Evolutionary conservation across 2,113 vertebrate species (phyloP).

Genomic region (Nettapus auritus): DNA sequence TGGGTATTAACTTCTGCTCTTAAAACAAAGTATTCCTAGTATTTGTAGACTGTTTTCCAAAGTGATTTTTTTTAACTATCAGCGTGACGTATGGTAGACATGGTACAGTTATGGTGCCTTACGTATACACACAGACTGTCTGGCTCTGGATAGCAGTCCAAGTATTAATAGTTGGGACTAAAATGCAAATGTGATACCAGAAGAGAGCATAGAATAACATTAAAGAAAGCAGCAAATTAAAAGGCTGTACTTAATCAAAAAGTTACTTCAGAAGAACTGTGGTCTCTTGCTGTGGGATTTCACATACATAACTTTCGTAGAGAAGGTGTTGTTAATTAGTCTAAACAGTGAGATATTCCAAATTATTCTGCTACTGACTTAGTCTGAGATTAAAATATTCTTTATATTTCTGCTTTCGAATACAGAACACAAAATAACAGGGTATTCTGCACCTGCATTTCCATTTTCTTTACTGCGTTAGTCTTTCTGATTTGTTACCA

Average conservation of each 20-base stretch:
- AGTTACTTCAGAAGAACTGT: neutral
- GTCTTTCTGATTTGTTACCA: neutral
- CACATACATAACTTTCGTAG: neutral
- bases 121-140: neutral
- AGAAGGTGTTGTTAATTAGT: neutral
- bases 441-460: slow-evolving; percentile 27
- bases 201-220: neutral
- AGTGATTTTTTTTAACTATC: neutral
- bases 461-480: neutral
- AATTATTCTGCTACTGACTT: neutral
- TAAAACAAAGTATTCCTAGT: neutral
- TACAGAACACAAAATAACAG: neutral
- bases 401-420: neutral
- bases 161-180: neutral
- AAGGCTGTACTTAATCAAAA: neutral
- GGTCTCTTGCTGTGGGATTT: neutral
- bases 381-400: neutral
- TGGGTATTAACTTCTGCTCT: neutral
- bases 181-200: neutral
- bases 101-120: neutral
- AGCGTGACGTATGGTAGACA: neutral
- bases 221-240: neutral
- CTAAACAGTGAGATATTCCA: neutral
- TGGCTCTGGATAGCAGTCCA: neutral
- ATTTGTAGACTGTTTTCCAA: neutral